Evolutionary conservation across 2,888 invertebrate species (phyloP).

Genomic region (Lingula anatina): DNA sequence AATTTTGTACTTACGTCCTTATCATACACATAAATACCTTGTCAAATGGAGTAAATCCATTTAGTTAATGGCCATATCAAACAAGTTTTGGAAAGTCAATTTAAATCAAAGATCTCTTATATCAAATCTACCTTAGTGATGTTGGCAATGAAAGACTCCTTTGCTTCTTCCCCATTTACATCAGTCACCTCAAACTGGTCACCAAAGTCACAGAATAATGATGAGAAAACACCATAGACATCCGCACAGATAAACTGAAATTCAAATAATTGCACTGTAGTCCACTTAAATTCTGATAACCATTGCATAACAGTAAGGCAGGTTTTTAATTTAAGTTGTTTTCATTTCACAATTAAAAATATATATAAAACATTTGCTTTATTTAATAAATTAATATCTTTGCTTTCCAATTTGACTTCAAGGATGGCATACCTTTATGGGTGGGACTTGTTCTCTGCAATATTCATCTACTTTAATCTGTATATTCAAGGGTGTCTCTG

Average conservation of each 20-base stretch:
- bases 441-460: conserved; percentile 33
- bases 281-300: too few species aligned
- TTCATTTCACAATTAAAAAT: too few species aligned
- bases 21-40: neutral
- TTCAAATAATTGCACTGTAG: neutral
- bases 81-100: too few species aligned
- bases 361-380: too few species aligned
- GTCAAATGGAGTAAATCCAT: too few species aligned
- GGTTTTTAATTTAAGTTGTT: too few species aligned
- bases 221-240: conserved; percentile 46
- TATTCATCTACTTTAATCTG: conserved; percentile 39
- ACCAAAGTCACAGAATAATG: conserved; percentile 51
- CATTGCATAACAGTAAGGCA: too few species aligned
- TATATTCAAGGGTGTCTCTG: conserved; percentile 31
- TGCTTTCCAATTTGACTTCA: too few species aligned
- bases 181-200: conserved; percentile 47
- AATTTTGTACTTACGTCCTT: neutral
- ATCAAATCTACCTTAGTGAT: conserved; percentile 46
- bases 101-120: too few species aligned
- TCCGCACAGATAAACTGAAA: conserved; percentile 48
- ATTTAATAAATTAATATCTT: too few species aligned
- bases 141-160: conserved; percentile 42
- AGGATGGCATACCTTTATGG: conserved; percentile 37
- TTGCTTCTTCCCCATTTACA: conserved; percentile 47
- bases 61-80: too few species aligned